Evolutionary conservation across 2,113 vertebrate species (phyloP).

Genomic region (Orycteropus afer): DNA sequence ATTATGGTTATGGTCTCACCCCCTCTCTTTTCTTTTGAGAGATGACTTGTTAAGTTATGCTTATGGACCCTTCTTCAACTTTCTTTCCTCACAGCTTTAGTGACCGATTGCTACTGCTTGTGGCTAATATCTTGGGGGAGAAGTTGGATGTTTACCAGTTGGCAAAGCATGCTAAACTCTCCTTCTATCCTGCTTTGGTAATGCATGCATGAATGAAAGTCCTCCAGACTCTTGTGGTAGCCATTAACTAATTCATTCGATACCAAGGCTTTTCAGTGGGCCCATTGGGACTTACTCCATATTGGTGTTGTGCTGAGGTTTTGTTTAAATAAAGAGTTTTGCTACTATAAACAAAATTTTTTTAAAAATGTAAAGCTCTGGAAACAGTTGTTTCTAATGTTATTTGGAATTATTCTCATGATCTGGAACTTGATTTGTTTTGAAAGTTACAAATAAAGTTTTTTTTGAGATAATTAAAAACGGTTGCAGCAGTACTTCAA

Average conservation of each 20-base stretch:
- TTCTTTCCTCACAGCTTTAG: not conserved
- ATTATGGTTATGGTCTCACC: not conserved
- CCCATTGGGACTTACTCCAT: too few relatives aligned
- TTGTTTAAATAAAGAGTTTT: not conserved
- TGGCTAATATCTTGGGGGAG: not conserved
- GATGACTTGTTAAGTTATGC: not conserved
- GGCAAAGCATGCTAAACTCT: not conserved
- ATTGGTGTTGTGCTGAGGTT: not conserved
- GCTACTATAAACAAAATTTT: not conserved
- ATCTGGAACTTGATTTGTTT: not conserved
- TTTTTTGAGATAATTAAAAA: too few relatives aligned
- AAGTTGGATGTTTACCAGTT: not conserved
- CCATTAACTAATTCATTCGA: not conserved
- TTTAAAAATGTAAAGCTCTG: conserved; percentile 42
- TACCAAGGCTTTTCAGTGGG: not conserved
- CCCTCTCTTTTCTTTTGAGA: not conserved
- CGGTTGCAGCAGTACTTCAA: too few relatives aligned
- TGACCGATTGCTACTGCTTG: not conserved
- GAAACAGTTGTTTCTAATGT: not conserved
- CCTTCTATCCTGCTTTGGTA: not conserved
- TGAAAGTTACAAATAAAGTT: not conserved
- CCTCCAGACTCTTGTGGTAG: not conserved
- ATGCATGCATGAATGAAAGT: not conserved
- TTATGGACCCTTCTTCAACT: not conserved
- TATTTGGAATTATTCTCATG: not conserved